Conservation (phyloP, 2,113 vertebrate species). For the Apodemus sylvaticus region DNA sequence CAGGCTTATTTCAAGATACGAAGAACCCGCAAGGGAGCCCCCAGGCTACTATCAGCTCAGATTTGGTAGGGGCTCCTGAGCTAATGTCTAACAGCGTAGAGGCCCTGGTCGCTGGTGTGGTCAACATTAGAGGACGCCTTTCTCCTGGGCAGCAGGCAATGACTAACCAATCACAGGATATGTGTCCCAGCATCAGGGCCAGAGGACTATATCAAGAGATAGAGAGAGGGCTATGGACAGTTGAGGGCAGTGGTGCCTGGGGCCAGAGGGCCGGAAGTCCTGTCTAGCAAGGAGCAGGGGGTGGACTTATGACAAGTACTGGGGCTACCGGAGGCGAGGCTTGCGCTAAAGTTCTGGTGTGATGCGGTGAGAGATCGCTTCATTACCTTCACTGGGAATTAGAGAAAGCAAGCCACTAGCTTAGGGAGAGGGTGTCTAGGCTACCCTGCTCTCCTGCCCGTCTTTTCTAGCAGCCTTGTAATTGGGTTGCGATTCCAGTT, state of each 20-base stretch:
- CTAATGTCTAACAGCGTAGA: not conserved
- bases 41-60: not conserved
- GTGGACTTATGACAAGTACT: not conserved
- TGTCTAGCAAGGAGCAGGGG: not conserved
- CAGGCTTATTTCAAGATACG: not conserved
- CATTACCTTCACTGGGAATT: not conserved
- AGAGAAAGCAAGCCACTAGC: not conserved
- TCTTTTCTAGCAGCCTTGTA: not conserved
- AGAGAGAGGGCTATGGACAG: not conserved
- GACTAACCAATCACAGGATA: not conserved
- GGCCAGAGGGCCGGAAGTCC: not conserved
- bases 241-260: not conserved
- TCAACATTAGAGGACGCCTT: slow-evolving; percentile 26
- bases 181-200: not conserved
- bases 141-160: not conserved
- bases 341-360: not conserved
- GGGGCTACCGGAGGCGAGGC: not conserved
- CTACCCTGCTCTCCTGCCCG: no score
- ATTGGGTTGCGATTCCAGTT: not conserved
- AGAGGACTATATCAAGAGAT: not conserved
- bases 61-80: not conserved
- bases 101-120: not conserved
- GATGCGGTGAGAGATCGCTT: not conserved
- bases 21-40: not conserved
- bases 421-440: no score